These are phyloP conservation scores for Coccyzus lansbergi DNA, from an alignment of 2,797 vertebrate species.

Conservation along the genomic window DNA sequence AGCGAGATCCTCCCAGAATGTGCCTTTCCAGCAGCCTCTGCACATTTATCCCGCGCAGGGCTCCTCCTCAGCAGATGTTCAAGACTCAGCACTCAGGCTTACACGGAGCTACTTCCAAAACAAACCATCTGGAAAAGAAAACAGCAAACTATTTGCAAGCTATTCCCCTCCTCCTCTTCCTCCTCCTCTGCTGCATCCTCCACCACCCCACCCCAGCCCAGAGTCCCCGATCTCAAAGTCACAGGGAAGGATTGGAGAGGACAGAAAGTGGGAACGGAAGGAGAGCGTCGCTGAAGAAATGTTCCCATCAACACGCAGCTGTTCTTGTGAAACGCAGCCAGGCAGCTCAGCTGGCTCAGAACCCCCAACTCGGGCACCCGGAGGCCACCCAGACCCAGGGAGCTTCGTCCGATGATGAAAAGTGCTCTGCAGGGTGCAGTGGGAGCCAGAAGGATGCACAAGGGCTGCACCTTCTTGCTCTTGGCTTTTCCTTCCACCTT, in stretches of 20 bases:
- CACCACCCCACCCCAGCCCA: too few species aligned
- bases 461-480: not conserved
- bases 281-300: not conserved
- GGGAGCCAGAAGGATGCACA: fast-evolving
- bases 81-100: not conserved
- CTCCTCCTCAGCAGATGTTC: slow-evolving; percentile 60
- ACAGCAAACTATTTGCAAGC: not conserved
- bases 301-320: slow-evolving; percentile 33
- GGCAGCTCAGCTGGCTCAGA: not conserved
- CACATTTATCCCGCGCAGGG: fast-evolving
- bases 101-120: not conserved
- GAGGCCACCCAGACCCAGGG: not conserved
- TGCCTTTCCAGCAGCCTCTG: not conserved
- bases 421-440: not conserved
- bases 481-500: not conserved
- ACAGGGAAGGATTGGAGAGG: not conserved
- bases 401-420: not conserved
- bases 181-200: not conserved
- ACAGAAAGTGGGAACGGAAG: not conserved
- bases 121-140: slow-evolving; percentile 54
- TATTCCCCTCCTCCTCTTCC: not conserved
- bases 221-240: not conserved
- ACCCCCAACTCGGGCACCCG: not conserved
- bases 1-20: not conserved
- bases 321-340: not conserved